Conservation (phyloP, 2,113 vertebrate species). For the Rana temporaria region DNA sequence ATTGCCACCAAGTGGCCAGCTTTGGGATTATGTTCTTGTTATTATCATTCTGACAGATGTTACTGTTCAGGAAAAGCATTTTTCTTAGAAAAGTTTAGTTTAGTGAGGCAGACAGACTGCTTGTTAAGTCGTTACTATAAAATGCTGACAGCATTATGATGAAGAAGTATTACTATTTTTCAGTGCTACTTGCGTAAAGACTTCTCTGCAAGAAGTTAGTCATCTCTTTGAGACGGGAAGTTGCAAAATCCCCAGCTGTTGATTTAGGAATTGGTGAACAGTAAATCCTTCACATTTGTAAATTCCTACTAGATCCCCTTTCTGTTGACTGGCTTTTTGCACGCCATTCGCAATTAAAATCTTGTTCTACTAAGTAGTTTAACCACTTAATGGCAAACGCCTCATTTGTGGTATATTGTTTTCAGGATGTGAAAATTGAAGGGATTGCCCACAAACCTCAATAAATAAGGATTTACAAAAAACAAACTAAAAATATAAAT, state of each 20-base stretch:
- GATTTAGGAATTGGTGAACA: no score
- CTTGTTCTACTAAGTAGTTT: no score
- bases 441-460: no score
- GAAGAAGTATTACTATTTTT: neutral
- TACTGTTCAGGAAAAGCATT: neutral
- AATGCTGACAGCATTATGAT: constrained; percentile 5
- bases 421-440: no score
- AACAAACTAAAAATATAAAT: no score
- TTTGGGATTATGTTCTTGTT: neutral
- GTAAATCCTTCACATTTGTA: no score
- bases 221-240: neutral
- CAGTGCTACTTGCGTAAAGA: neutral
- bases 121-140: neutral
- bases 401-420: no score
- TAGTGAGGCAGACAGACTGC: neutral
- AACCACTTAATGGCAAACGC: no score
- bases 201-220: constrained; percentile 14
- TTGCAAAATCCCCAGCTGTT: neutral
- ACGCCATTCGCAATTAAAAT: no score
- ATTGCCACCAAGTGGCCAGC: constrained; percentile 3
- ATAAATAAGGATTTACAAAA: no score
- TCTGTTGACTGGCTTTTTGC: no score
- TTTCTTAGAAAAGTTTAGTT: neutral
- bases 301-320: no score
- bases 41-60: neutral